Conservation (phyloP, 2,888 invertebrate genomes). For the Busseola fusca region DNA sequence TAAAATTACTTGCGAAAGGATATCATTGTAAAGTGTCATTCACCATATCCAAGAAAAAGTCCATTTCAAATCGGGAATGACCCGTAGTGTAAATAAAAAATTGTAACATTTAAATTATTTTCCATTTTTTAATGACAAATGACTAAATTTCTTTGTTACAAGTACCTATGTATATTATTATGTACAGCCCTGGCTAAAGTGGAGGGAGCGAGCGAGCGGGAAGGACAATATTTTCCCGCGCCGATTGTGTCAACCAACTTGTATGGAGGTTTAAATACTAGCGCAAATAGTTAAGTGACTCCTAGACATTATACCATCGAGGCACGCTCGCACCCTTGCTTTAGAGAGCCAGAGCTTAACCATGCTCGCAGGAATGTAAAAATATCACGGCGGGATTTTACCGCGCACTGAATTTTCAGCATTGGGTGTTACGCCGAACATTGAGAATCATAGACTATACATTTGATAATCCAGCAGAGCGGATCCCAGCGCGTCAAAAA, state of each 20-base stretch:
- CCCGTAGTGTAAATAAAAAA: slow-evolving; percentile 49
- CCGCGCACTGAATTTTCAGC: not conserved
- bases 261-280: not conserved
- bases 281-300: not conserved
- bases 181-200: slow-evolving; percentile 1
- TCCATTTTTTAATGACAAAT: slow-evolving; percentile 21
- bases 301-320: not conserved
- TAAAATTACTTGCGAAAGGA: slow-evolving; percentile 8
- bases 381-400: no score
- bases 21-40: slow-evolving; percentile 14
- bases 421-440: not conserved
- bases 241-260: not conserved
- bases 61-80: slow-evolving; percentile 19
- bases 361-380: no score
- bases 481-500: not conserved
- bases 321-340: not conserved
- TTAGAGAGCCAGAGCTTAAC: not conserved
- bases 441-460: no score
- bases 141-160: slow-evolving; percentile 21
- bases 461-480: not conserved
- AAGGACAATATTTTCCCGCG: not conserved
- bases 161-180: slow-evolving; percentile 8
- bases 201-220: not conserved
- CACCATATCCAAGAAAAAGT: slow-evolving; percentile 20
- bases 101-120: slow-evolving; percentile 48